Evolutionary conservation across 2,888 invertebrate genomes (phyloP), one percentile per base, ranked within the genome.

Genomic region (Venustoraphidia nigricollis): DNA sequence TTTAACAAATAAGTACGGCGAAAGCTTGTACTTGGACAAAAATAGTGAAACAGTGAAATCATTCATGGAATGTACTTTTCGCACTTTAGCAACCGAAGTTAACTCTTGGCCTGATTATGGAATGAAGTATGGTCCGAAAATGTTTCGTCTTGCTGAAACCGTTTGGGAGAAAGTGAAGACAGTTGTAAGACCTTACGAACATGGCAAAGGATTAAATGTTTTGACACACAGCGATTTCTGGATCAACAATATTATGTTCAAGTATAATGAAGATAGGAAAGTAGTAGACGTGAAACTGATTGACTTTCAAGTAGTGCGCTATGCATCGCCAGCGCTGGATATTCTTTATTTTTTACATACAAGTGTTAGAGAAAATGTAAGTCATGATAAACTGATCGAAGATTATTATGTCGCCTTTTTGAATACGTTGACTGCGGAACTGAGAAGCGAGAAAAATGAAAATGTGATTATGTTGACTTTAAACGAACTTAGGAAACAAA

Each of bases 171-270:
- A 34, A 41, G 14, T 46, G 10, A 46, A 11, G 1, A 34, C 41
- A 2, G 17, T 41, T 8, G 27, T 27, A 10, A 10, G 36, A 46
- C 13, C 14, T 8, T 36, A 46, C 9, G 14, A 36, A 14, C 27
- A 27, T 27, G 27, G 27, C 6, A 34, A 46, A 10, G 11, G 13
- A 9, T 40, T 46, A 10, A 46, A 46, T 10, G 46, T 46, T n/a
- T 11, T 46, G 10, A 46, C 40, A 14, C 46, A 46, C 35, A 41
- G 46, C 11, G 46, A 46, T 40, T 46, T 40, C 14, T 46, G 46
- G 46, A 46, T 46, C 8, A 46, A 46, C 34, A 46, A 46, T 40
- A 46, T 46, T 8, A 17, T 46, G 37, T 46, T 46, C 14, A 46
- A 46, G 35, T 46, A 46, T 35, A 40, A 10, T 35, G 17, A 40